Evolutionary conservation across 2,888 invertebrate genomes (phyloP), one percentile per base, ranked within the genome.

Genomic region (Drosophila anomelani): DNA sequence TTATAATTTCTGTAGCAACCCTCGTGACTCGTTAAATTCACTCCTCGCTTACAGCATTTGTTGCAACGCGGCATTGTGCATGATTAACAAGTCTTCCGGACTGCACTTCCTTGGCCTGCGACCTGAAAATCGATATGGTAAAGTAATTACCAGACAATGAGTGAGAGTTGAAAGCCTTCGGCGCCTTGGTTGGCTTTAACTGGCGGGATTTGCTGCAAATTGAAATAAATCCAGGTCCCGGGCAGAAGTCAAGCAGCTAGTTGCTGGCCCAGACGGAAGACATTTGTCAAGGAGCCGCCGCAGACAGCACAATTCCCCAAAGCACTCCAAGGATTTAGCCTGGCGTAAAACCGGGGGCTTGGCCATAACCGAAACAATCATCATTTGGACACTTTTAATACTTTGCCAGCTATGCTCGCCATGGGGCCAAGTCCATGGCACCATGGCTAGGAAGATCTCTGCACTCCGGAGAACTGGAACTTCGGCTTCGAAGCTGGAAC

Each of bases 331-430:
- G 76, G 81, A 84, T 81, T 76, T 53, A 51, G 63, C 34, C 32
- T 53, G 53, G 47, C 38, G 60, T 72, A 56, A 44, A 53, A 55
- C 64, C 36, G 64, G 68, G 77, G 75, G 67, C 61, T 75, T 53
- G 78, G 77, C 82, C 82, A 85, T 85, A 90, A 87, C 90, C 85
- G 86, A 90, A 90, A 90, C 91, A 91, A 91, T 90, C 90, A 91
- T 91, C 90, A 89, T 89, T 90, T 89, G 90, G 91, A 90, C 90
- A 85, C 85, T 89, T 91, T 90, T 90, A 91, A 90, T 90, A 89
- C 91, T 90, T 90, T 89, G 76, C 81, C 79, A 81, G 83, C 58
- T 59, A 67, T 68, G 39, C 67, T 44, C 68, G 67, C 58, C 73
- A 71, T 63, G 67, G 53, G 75, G 58, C 55, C 53, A 74, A 54